phyloP scores from a whole-genome alignment of 64 coral and sea anemone genomes.

The Platygyra sinensis region DNA sequence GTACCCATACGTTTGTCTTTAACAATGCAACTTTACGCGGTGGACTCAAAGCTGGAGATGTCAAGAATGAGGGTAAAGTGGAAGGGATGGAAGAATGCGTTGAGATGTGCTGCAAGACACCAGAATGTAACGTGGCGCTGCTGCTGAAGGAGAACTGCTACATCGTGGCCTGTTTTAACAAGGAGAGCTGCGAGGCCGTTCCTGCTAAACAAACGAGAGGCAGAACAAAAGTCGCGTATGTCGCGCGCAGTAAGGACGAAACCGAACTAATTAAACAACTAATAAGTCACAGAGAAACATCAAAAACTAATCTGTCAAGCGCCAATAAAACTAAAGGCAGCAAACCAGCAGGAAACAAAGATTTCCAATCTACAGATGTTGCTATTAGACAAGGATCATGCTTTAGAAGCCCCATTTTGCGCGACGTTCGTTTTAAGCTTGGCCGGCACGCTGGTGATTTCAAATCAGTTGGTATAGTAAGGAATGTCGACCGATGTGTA shows the following conservation, averaged over 20 bases:
- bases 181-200: constrained; percentile 71
- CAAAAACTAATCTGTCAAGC: background rate
- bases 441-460: constrained; percentile 85
- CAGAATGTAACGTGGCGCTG: constrained; percentile 84
- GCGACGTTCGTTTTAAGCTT: constrained; percentile 62
- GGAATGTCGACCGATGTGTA: constrained; percentile 62
- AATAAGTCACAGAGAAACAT: constrained; percentile 33
- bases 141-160: constrained; percentile 67
- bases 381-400: constrained; percentile 29
- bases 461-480: constrained; percentile 49
- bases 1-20: constrained; percentile 64
- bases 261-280: constrained; percentile 49
- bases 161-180: constrained; percentile 68
- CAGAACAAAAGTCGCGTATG: constrained; percentile 61
- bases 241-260: constrained; percentile 81
- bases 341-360: background rate
- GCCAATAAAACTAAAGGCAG: background rate
- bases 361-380: background rate
- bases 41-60: constrained; percentile 71
- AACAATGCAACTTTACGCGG: constrained; percentile 67
- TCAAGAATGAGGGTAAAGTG: constrained; percentile 37
- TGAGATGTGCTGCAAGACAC: constrained; percentile 66
- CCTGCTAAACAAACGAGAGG: constrained; percentile 5
- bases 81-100: constrained; percentile 61
- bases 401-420: constrained; percentile 59